Base-by-base conservation (phyloP, 2,797 vertebrate species). In the Mus minutoides region DNA sequence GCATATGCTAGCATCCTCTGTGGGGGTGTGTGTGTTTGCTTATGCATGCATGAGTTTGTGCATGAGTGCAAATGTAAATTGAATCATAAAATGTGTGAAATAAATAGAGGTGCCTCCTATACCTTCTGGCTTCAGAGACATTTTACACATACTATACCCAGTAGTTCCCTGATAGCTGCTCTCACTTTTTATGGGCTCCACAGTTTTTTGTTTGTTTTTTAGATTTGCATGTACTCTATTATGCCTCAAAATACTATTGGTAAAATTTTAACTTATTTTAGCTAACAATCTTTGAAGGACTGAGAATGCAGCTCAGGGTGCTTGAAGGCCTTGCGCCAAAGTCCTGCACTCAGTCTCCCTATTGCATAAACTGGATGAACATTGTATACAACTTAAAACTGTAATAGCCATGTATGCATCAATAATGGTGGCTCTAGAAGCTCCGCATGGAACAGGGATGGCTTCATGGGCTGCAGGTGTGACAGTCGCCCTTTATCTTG, bases 171-270 rank as follows among this genome's bases (percentile, higher is more conserved):
- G 75, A 58, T 6, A 56, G 3, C 60, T 31, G 24, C 40, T 78
- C 22, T 76, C 19, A 82, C 17, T 21, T 13, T 40, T 54, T 16
- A 73, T 91, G n/a, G 87, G 13, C 78, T 64, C 85, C 52, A 67
- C 11, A 90, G 49, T 75, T 43, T 71, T 79, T 43, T 34, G 56
- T 19, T 92, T 88, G 75, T 34, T 67, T 94, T 96, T 97, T 86
- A 93, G 46, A 40, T 64, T 40, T 87, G 29, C 13, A 10, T 97
- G 37, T 17, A 88, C 49, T 62, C 49, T 94, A 13, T 76, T 84
- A 88, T 94, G 16, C 64, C 60, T 94, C 31, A 77, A 88, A 83
- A 71, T 92, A 86, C 24, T 90, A 40, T 75, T 87, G 21, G 87
- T 90, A 75, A 89, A 90, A 54, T 84, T 40, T 37, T 96, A 76